A percentile compares a stretch with the other conserved stretches of the same genome.
Conservation (phyloP, 53 echinoderm and acorn worm genomes). For the Arbacia lixula region DNA sequence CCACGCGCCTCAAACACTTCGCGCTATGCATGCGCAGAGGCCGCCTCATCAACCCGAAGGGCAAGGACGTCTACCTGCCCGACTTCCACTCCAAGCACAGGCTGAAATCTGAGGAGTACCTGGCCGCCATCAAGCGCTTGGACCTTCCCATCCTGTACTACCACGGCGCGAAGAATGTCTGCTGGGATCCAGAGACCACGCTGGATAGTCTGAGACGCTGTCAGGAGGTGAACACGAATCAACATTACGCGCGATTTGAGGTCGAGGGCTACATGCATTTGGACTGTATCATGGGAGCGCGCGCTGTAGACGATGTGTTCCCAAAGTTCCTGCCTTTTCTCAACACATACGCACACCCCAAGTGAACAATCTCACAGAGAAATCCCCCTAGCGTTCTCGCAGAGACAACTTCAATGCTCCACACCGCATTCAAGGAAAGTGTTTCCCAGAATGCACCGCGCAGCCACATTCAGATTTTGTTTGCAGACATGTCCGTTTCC, state of each 20-base stretch:
- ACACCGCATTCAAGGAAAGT: background rate
- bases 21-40: slow-evolving; percentile 61
- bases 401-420: background rate
- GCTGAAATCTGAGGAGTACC: slow-evolving; percentile 42
- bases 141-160: slow-evolving; percentile 75
- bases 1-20: slow-evolving; percentile 56
- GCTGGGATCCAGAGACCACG: slow-evolving; percentile 71
- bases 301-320: slow-evolving; percentile 52
- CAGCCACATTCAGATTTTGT: too few relatives aligned
- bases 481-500: too few relatives aligned
- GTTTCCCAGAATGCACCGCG: background rate
- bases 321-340: slow-evolving; percentile 64
- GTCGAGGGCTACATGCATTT: slow-evolving; percentile 66
- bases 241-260: slow-evolving; percentile 63
- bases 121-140: slow-evolving; percentile 47
- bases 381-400: background rate
- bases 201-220: slow-evolving; percentile 35
- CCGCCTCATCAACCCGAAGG: slow-evolving; percentile 51
- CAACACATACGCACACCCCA: slow-evolving; percentile 55
- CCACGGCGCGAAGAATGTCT: slow-evolving; percentile 68
- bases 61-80: slow-evolving; percentile 66
- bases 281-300: slow-evolving; percentile 70
- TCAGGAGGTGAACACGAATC: slow-evolving; percentile 63
- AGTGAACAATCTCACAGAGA: background rate
- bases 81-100: slow-evolving; percentile 52